Evolutionary conservation across 2,113 vertebrate species (phyloP).

Genomic region (Eurystomus gularis): DNA sequence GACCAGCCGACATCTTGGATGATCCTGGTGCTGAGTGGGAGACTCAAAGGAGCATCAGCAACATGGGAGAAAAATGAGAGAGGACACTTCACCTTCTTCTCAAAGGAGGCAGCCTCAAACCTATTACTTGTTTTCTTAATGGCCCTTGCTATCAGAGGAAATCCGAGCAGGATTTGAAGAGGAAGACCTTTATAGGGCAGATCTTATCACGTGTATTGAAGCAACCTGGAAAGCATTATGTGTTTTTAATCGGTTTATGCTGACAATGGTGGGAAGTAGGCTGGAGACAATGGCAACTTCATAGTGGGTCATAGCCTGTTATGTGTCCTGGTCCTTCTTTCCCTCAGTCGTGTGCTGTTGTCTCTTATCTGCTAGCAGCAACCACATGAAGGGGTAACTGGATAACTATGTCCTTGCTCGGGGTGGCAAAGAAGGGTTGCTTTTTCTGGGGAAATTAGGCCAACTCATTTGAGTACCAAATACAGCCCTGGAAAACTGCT

Average conservation of each 20-base stretch:
- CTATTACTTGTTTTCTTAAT: background rate
- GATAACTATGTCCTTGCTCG: background rate
- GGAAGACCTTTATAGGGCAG: background rate
- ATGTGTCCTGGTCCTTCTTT: background rate
- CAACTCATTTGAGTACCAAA: background rate
- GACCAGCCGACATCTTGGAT: background rate
- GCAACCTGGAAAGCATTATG: background rate
- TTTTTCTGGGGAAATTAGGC: background rate
- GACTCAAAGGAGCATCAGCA: background rate
- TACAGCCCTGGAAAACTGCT: background rate
- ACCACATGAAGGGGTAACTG: background rate
- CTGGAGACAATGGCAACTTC: background rate
- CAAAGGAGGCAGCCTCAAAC: background rate
- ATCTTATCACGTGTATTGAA: background rate
- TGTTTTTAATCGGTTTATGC: background rate
- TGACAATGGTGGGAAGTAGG: background rate
- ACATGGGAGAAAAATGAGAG: background rate
- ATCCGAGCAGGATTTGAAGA: background rate
- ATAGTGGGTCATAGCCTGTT: background rate
- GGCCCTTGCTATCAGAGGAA: background rate
- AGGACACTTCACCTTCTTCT: background rate
- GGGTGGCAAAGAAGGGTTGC: background rate
- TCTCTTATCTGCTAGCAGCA: background rate
- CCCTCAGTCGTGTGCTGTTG: background rate
- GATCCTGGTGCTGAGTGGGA: background rate